Evolutionary conservation across 1,140 invertebrate species (phyloP), one percentile per base, ranked within the genome.

Genomic region (Mizuhopecten yessoensis): DNA sequence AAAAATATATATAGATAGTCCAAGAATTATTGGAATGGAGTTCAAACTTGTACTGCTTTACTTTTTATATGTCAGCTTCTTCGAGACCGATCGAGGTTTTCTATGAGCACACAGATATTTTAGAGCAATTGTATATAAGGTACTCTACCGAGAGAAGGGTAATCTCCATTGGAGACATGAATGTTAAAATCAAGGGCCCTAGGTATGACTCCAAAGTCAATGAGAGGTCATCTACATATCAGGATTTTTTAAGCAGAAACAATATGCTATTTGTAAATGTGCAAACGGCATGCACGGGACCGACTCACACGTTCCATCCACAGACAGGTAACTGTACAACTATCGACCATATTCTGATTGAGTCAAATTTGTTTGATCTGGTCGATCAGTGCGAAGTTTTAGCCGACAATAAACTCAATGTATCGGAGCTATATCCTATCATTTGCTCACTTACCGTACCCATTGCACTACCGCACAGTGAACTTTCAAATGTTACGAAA

Each of bases 341-440:
- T 29, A 49, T 88, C 10, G 88, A 88, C 17, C 88, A 88, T 33
- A 88, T 88, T 23, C 17, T 88, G 13, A 39, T 39, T 39, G 5
- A 39, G 36, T 88, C 39, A 7, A 29, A 23, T 33, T 0, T 13
- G 10, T 1, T 23, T 42, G n/a, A 49, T 20, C 15, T 33, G 13
- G 88, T 45, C 0, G 7, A 88, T 9, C 7, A 88, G 0, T 49
- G 88, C 17, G 13, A 29, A 29, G 88, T 88, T 39, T 33, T 88
- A 15, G 88, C 13, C 33, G 88, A 88, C 45, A 7, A 49, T 34
- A 0, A 3, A n/a, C 11, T 34, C 15, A 89, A 89, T 10, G 0
- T 33, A 2, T 89, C 42, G 13, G 88, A 89, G 9, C 45, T 49
- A 5, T 33, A 57, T 13, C 49, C 88, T 2, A 33, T 89, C 7